A percentile compares a stretch with the other conserved stretches of the same genome.
These are phyloP conservation scores for Selene dorsalis DNA, from an alignment of 2,797 vertebrate genomes.

Conservation along the genomic window DNA sequence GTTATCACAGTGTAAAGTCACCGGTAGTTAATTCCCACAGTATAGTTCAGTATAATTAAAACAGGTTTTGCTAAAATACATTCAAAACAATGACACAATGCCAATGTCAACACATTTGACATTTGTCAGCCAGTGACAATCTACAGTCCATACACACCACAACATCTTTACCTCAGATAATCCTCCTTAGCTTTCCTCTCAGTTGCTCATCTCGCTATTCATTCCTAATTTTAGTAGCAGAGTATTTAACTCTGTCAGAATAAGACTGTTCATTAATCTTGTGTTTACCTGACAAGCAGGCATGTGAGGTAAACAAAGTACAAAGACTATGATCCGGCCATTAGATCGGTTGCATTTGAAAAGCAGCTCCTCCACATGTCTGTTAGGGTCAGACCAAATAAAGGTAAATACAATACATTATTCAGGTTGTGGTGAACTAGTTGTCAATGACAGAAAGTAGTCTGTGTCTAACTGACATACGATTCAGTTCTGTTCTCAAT, in stretches of 20 bases:
- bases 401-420: neutral
- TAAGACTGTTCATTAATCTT: neutral
- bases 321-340: conserved; percentile 36
- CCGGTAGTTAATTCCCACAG: neutral
- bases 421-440: conserved; percentile 13
- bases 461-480: no score
- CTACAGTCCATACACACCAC: neutral
- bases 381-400: conserved; percentile 18
- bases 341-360: conserved; percentile 38
- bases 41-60: neutral
- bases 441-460: conserved; percentile 7
- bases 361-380: neutral
- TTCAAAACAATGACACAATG: neutral
- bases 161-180: neutral
- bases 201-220: neutral
- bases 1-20: neutral
- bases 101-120: neutral
- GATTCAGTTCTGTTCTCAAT: neutral
- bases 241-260: neutral
- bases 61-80: neutral
- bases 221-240: neutral
- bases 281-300: conserved; percentile 18
- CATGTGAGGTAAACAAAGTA: conserved; percentile 59
- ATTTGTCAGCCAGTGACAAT: neutral
- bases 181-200: neutral